These are phyloP conservation scores for Eumerus sabulonum DNA, from an alignment of 2,888 invertebrate species.

Conservation along the genomic window DNA sequence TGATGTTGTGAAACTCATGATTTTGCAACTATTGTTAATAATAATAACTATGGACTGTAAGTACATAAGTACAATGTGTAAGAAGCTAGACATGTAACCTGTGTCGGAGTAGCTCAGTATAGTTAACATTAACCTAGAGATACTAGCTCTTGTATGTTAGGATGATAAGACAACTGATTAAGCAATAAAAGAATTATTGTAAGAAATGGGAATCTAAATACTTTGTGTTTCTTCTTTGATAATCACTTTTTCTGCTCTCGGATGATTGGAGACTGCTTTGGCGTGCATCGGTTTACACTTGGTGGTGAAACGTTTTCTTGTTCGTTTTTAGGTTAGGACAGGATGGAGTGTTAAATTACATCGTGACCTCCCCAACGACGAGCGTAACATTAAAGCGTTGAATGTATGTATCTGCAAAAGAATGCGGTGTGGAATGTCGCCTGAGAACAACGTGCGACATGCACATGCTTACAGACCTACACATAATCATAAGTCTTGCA, in stretches of 20 bases:
- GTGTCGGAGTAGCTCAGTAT: no score
- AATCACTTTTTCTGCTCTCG: slow-evolving; percentile 2
- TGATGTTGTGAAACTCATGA: slow-evolving; percentile 23
- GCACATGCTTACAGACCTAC: no score
- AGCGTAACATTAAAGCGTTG: no score
- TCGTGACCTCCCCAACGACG: slow-evolving; percentile 23
- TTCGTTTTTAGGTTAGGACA: slow-evolving; percentile 7
- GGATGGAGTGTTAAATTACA: slow-evolving; percentile 26
- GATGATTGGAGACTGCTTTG: background rate
- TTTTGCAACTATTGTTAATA: slow-evolving; percentile 38
- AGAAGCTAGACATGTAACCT: no score
- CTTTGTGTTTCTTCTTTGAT: slow-evolving; percentile 14
- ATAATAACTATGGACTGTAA: slow-evolving; percentile 46
- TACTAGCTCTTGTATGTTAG: slow-evolving; percentile 49
- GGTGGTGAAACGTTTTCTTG: background rate
- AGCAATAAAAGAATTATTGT: slow-evolving; percentile 32
- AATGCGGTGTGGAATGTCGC: no score
- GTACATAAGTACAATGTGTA: slow-evolving; percentile 11
- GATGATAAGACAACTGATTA: slow-evolving; percentile 41
- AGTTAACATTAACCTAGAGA: slow-evolving; percentile 43
- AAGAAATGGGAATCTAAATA: slow-evolving; percentile 19
- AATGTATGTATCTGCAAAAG: no score
- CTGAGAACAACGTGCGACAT: no score
- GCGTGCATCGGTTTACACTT: background rate
- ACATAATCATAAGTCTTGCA: no score